These are phyloP conservation scores for Drosophila conformis DNA, from an alignment of 2,888 invertebrate genomes.

Conservation along the genomic window DNA sequence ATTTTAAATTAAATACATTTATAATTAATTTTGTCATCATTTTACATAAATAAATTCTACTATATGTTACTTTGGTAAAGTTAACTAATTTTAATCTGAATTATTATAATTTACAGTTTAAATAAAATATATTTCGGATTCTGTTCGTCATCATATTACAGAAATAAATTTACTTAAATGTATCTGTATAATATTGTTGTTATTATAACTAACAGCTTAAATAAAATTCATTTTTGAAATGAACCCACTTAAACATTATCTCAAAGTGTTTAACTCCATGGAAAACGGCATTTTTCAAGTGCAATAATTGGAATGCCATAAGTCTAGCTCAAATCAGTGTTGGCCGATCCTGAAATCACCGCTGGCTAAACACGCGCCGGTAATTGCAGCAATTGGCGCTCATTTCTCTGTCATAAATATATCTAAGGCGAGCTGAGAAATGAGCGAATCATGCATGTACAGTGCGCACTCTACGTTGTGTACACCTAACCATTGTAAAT, in stretches of 20 bases:
- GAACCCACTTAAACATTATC: not conserved
- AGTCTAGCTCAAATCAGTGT: constrained; percentile 37
- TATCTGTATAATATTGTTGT: not conserved
- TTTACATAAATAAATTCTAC: too few species aligned
- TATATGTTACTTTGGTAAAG: too few species aligned
- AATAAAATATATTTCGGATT: not conserved
- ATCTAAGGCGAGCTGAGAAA: constrained; percentile 58
- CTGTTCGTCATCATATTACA: not conserved
- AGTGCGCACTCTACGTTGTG: not conserved
- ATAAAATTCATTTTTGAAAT: not conserved
- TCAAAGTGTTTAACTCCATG: not conserved
- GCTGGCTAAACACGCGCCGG: constrained; percentile 75
- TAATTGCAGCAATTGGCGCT: constrained; percentile 77
- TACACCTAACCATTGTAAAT: constrained; percentile 64
- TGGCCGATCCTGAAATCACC: constrained; percentile 47
- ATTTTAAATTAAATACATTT: not conserved
- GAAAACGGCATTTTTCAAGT: constrained; percentile 1
- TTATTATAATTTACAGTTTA: not conserved
- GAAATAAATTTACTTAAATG: not conserved
- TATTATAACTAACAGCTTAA: not conserved
- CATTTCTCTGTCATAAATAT: constrained; percentile 80
- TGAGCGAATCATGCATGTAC: constrained; percentile 68
- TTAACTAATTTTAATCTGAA: not conserved
- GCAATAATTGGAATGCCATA: constrained; percentile 22
- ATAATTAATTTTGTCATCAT: too few species aligned